Conservation (phyloP, 2,888 invertebrate genomes). For the Cerceris ruficornis region DNA sequence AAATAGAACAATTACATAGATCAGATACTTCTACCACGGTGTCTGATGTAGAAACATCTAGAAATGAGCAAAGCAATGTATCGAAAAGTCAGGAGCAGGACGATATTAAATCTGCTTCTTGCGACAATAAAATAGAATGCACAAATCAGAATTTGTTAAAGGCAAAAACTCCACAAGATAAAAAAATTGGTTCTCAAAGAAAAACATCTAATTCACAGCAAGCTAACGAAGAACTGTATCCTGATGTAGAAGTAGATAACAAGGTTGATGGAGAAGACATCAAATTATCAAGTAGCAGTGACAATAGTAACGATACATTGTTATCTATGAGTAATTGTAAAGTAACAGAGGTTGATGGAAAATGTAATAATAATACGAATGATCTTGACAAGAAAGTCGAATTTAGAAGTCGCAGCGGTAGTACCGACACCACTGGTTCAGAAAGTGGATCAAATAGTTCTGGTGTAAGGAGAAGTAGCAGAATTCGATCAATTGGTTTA, state of each 20-base stretch:
- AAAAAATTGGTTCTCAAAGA: constrained; percentile 39
- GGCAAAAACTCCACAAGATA: constrained; percentile 53
- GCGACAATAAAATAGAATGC: constrained; percentile 40
- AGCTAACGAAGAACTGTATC: constrained; percentile 69
- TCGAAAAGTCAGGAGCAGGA: constrained; percentile 27
- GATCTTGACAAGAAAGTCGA: constrained; percentile 76
- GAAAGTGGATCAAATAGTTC: constrained; percentile 81
- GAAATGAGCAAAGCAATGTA: constrained; percentile 34
- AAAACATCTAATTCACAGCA: constrained; percentile 46
- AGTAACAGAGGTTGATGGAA: constrained; percentile 67
- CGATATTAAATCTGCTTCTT: constrained; percentile 29
- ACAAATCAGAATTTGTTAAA: constrained; percentile 45
- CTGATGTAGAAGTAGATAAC: constrained; percentile 73
- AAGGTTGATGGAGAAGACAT: constrained; percentile 76
- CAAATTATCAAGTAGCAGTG: constrained; percentile 81
- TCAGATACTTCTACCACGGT: constrained; percentile 47
- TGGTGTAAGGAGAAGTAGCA: constrained; percentile 87
- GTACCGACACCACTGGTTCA: constrained; percentile 79
- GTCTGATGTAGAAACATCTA: constrained; percentile 38
- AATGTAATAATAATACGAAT: constrained; percentile 60
- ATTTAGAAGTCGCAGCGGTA: constrained; percentile 78
- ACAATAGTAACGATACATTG: constrained; percentile 84
- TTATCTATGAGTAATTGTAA: constrained; percentile 71
- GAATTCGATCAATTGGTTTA: constrained; percentile 89
- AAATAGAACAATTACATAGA: constrained; percentile 70